A percentile compares a stretch with the other conserved stretches of the same genome.
phyloP scores from a whole-genome alignment of 2,113 vertebrate species.

The Cyanoliseus patagonus region DNA sequence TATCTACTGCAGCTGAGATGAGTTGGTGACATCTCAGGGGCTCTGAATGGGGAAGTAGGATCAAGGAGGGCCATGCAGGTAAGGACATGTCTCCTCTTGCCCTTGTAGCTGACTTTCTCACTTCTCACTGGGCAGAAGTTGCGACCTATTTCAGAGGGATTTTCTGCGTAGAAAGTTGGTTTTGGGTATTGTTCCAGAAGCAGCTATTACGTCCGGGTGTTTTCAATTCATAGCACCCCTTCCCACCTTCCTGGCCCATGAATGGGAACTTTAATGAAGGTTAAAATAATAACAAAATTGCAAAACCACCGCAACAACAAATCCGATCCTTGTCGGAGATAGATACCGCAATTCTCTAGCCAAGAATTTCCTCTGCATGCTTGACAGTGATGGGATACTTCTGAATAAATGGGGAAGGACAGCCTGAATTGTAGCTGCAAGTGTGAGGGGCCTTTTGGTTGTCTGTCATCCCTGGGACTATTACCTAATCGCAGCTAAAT shows the following conservation, averaged over 20 bases:
- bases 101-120: not conserved
- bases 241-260: not conserved
- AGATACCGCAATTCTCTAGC: not conserved
- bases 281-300: not conserved
- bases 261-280: not conserved
- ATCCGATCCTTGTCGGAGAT: not conserved
- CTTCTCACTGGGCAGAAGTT: not conserved
- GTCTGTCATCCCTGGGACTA: not conserved
- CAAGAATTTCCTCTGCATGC: not conserved
- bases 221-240: not conserved
- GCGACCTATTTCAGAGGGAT: not conserved
- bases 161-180: not conserved
- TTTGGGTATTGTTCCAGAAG: not conserved
- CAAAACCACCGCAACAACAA: not conserved
- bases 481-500: not conserved
- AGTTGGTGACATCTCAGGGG: not conserved
- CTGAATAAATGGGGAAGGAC: not conserved
- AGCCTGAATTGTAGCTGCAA: not conserved
- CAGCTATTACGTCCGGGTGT: not conserved
- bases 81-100: not conserved
- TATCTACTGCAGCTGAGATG: not conserved
- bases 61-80: not conserved
- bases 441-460: not conserved
- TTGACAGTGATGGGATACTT: not conserved
- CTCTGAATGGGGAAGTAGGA: not conserved